Conservation (phyloP, 2,888 invertebrate species). For the Melinaea menophilus region DNA sequence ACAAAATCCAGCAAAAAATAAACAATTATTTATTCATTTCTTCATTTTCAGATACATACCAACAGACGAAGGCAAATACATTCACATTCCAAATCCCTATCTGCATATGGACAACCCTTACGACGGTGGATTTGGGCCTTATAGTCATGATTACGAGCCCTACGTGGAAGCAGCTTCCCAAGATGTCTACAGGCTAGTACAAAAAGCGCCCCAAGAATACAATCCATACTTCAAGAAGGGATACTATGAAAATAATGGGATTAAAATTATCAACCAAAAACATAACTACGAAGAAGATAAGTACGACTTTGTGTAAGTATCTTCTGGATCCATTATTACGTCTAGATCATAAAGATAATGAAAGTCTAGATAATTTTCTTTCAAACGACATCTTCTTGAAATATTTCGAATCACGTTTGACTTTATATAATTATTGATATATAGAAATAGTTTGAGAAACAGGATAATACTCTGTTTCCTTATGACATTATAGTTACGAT, state of each 20-base stretch:
- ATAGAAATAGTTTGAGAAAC: conserved; percentile 6
- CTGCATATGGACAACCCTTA: conserved; percentile 73
- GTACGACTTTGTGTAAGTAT: conserved; percentile 74
- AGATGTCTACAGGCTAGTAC: conserved; percentile 55
- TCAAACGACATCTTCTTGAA: too few species aligned
- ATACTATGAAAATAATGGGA: conserved; percentile 73
- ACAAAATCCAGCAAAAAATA: not conserved
- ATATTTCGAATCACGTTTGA: too few species aligned
- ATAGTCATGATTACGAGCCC: conserved; percentile 67
- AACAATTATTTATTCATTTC: not conserved
- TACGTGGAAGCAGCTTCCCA: conserved; percentile 70
- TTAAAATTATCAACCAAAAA: conserved; percentile 70
- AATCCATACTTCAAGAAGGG: conserved; percentile 70
- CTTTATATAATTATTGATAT: too few species aligned
- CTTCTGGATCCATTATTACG: not conserved
- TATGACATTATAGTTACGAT: conserved; percentile 18
- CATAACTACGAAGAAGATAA: conserved; percentile 72
- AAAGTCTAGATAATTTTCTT: too few species aligned
- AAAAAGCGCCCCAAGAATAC: conserved; percentile 55
- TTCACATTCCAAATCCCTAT: conserved; percentile 75
- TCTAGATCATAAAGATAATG: not conserved
- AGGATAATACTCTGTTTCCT: conserved; percentile 24
- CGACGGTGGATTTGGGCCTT: conserved; percentile 66
- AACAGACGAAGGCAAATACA: conserved; percentile 70
- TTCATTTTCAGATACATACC: conserved; percentile 62